These are phyloP conservation scores for Podarcis siculus DNA, from an alignment of 2,797 vertebrate genomes.

Conservation along the genomic window DNA sequence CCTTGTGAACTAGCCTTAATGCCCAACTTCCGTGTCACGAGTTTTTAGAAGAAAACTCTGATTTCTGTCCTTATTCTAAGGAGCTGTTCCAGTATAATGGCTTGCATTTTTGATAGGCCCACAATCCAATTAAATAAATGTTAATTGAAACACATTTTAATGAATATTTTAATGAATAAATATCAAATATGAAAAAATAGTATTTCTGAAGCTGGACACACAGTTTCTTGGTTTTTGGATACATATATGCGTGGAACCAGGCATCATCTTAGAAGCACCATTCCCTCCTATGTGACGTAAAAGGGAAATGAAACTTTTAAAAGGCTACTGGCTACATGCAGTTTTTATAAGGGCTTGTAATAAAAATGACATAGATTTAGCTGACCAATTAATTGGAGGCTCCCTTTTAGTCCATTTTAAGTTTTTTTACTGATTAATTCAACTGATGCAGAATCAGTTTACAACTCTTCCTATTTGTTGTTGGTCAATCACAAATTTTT, in stretches of 20 bases:
- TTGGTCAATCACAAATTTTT: not conserved
- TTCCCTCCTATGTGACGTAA: not conserved
- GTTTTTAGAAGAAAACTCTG: not conserved
- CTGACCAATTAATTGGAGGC: not conserved
- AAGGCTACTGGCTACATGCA: too few relatives aligned
- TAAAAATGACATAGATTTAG: not conserved
- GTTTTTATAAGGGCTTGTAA: not conserved
- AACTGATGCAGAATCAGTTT: not conserved
- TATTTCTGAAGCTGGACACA: not conserved
- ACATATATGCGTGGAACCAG: not conserved
- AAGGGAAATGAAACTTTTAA: not conserved
- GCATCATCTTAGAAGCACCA: too few relatives aligned
- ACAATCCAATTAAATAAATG: not conserved
- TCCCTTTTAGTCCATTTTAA: not conserved
- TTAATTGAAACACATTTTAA: not conserved
- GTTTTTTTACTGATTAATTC: too few relatives aligned
- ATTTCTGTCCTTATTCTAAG: not conserved
- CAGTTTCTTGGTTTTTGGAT: not conserved
- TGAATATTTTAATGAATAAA: not conserved
- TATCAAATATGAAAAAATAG: not conserved
- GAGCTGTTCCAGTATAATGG: too few relatives aligned
- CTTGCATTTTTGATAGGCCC: not conserved
- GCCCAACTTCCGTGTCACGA: not conserved
- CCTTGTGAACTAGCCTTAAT: not conserved
- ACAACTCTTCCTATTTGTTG: not conserved